Evolutionary conservation across 2,113 vertebrate genomes (phyloP), one percentile per base, ranked within the genome.

Genomic region (Pseudopipra pipra): DNA sequence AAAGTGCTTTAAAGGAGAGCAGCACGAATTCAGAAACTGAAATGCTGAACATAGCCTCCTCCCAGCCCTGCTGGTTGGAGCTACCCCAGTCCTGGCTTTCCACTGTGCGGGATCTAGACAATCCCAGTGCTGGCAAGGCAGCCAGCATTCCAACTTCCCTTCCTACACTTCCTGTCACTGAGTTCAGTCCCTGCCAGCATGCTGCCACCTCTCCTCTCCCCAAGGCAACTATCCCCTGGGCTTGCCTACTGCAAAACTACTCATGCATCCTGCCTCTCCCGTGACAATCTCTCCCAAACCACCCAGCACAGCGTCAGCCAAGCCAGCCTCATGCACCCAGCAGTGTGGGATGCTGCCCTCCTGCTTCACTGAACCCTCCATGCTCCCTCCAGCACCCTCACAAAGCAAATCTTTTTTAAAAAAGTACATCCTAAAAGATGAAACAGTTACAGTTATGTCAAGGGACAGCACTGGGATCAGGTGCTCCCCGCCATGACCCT

Each of bases 131-230:
- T 30, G 81, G 59, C 43, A 58, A 43, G 55, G 43, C 12, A 0
- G 27, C 21, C 79, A 15, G 58, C 0, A 1, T 12, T 79, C 11
- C 15, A 0, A 21, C 39, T 68, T 24, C 65, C 37, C 31, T 33
- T 58, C 44, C 81, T 33, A 25, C 9, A 1, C 35, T 44, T 4
- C 0, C 46, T 12, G 14, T 47, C 77, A 62, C n/a, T 0, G 1
- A n/a, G 3, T 3, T 68, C 6, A 1, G 24, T 27, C 74, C 73
- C n/a, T 37, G 39, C 31, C 10, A 21, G 85, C 56, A 87, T 0
- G 0, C 47, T 63, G 73, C 73, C 85, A 73, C 7, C 52, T 41
- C 66, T 89, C 87, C 65, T 72, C 33, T 82, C 71, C 66, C 49
- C 44, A 8, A 0, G 41, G 31, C 3, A 85, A 51, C 31, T 6